Evolutionary conservation across 2,797 vertebrate genomes (phyloP), one percentile per base, ranked within the genome.

Genomic region (Chiloscyllium punctatum): DNA sequence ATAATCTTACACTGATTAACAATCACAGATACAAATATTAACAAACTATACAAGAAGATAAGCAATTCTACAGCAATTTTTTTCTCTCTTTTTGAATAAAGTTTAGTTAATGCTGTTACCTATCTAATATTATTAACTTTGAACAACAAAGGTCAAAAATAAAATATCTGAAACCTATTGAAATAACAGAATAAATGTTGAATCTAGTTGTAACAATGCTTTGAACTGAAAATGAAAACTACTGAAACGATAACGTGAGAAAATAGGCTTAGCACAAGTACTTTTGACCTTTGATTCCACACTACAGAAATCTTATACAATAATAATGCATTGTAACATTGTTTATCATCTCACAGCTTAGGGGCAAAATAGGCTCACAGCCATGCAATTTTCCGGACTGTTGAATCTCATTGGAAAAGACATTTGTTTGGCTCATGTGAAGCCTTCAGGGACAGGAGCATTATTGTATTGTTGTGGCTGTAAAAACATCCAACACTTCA

Each of bases 401-500:
- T 94, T 94, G 92, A 94, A 94, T 71, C 92, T 95, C 94, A 74
- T 95, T 95, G 94, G 71, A 95, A 95, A 95, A 95, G 94, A 95
- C 69, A 95, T 74, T 94, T 95, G 94, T 74, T 95, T 95, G 94
- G 69, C 71, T 95, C 71, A 51, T 95, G 42, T n/a, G 27, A 74
- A 95, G 74, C 94, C 94, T 95, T 95, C 94, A 95, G 94, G 71
- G 94, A 72, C 68, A 33, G 42, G 27, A 53, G 37, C 94, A 33
- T 95, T 95, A 95, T 95, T 95, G 94, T 71, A n/a, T 95, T 95
- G 74, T 74, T 51, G 48, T 57, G 48, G 69, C 42, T 53, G 30
- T 71, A 94, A 94, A 71, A 72, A 53, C 42, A 74, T 74, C 69
- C 94, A 53, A 72, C 69, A 95, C 30, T 53, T 95, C 51, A 33